A percentile compares a stretch with the other conserved stretches of the same genome.
phyloP scores from a whole-genome alignment of 2,888 invertebrate genomes.

The Mesorhabditis spiculigera region DNA sequence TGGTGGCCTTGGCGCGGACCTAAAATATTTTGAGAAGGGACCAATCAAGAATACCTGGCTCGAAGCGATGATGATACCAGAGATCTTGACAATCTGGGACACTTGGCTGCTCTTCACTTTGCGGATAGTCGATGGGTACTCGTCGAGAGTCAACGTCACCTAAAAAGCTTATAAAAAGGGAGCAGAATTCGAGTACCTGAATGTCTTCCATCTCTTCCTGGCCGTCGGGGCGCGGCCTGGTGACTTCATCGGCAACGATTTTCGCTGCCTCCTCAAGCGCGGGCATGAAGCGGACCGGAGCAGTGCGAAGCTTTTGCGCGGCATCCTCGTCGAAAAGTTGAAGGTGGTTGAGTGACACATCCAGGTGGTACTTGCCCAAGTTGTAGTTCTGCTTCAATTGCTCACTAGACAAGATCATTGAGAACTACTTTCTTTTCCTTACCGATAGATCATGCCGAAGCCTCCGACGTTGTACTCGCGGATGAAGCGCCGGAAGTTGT shows the following conservation, averaged over 20 bases:
- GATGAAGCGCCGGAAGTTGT: conserved; percentile 89
- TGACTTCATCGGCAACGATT: conserved; percentile 93
- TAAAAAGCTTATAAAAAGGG: conserved; percentile 5
- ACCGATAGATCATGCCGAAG: conserved; percentile 94
- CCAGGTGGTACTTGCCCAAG: conserved; percentile 80
- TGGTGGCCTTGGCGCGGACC: conserved; percentile 89
- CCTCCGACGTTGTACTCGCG: conserved; percentile 91
- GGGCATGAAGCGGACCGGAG: conserved; percentile 86
- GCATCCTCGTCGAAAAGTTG: conserved; percentile 83
- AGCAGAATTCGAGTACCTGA: conserved; percentile 68
- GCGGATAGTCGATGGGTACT: conserved; percentile 46
- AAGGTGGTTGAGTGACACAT: conserved; percentile 88
- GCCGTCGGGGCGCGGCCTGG: conserved; percentile 82
- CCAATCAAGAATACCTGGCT: conserved; percentile 66
- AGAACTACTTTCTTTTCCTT: not conserved
- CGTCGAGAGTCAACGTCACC: conserved; percentile 43
- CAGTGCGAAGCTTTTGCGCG: conserved; percentile 81
- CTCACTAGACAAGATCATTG: conserved; percentile 69
- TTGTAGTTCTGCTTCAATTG: conserved; percentile 87
- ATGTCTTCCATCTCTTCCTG: conserved; percentile 86
- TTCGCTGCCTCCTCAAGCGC: conserved; percentile 89
- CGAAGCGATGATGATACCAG: conserved; percentile 89
- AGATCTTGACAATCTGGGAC: conserved; percentile 85
- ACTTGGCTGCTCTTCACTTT: conserved; percentile 79
- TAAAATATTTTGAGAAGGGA: conserved; percentile 6